Evolutionary conservation across 2,888 invertebrate species (phyloP).

Genomic region (Lepetodrilus schrolli): DNA sequence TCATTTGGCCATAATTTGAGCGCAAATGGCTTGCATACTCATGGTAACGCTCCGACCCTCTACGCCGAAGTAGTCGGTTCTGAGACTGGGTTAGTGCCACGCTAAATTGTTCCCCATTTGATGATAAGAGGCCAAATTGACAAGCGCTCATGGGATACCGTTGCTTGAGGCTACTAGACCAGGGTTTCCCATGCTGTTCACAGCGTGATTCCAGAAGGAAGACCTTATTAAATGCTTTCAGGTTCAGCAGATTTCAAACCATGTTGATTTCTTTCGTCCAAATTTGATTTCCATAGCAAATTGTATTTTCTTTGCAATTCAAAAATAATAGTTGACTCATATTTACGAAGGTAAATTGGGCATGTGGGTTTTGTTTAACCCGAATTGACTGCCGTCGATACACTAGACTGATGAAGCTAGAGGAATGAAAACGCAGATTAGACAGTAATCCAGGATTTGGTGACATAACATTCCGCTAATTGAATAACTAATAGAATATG

Average conservation of each 20-base stretch:
- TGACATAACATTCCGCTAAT: no score
- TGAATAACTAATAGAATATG: no score
- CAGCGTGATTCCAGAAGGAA: not conserved
- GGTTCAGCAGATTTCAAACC: conserved; percentile 24
- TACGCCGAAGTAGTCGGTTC: not conserved
- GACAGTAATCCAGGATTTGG: no score
- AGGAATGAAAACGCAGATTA: no score
- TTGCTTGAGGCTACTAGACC: conserved; percentile 27
- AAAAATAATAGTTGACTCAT: conserved; percentile 25
- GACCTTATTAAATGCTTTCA: conserved; percentile 24
- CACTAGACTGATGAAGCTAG: no score
- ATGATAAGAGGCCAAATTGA: conserved; percentile 30
- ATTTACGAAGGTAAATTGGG: conserved; percentile 3
- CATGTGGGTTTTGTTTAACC: conserved; percentile 6
- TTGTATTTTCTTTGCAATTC: conserved; percentile 21
- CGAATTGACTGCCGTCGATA: not conserved
- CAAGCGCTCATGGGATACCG: conserved; percentile 1
- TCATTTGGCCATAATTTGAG: conserved; percentile 30
- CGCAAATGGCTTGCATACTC: conserved; percentile 7
- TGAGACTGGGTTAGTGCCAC: conserved; percentile 19
- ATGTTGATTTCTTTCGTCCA: conserved; percentile 6
- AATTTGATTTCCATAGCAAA: not conserved
- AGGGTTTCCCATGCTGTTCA: not conserved
- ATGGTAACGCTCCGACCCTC: not conserved
- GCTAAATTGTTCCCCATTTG: conserved; percentile 30